phyloP scores from a whole-genome alignment of 2,113 vertebrate species.

The Cardinalis cardinalis region DNA sequence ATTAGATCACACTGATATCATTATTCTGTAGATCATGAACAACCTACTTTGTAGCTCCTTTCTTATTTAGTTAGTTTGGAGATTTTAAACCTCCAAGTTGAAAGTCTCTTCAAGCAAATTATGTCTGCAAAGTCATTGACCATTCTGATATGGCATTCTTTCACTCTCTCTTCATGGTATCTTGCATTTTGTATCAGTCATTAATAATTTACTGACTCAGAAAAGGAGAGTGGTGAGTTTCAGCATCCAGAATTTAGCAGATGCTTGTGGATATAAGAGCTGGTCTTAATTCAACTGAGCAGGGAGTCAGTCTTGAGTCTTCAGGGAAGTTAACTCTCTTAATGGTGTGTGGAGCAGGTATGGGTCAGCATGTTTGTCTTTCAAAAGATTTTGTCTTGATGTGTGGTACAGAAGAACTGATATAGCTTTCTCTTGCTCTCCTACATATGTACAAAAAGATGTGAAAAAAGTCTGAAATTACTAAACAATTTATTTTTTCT shows the following conservation, averaged over 20 bases:
- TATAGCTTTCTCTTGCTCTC: fast-evolving
- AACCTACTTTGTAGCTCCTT: background rate
- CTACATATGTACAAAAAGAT: background rate
- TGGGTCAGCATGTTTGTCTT: background rate
- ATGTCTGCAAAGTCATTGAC: background rate
- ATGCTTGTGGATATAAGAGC: background rate
- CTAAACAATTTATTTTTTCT: background rate
- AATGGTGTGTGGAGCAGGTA: background rate
- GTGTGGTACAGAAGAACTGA: background rate
- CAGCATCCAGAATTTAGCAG: background rate
- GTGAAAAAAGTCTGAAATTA: background rate
- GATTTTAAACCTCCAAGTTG: background rate
- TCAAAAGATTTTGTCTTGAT: background rate
- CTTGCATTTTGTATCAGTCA: background rate
- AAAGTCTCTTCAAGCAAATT: background rate
- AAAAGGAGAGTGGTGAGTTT: background rate
- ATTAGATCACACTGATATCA: background rate
- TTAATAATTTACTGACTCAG: background rate
- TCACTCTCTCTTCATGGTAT: background rate
- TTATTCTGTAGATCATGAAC: background rate
- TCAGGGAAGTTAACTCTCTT: background rate
- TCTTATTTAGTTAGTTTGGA: background rate
- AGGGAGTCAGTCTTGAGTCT: background rate
- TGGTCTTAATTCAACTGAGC: background rate
- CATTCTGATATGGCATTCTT: fast-evolving